These are phyloP conservation scores for Gerris buenoi DNA, from an alignment of 1,140 invertebrate species.

Conservation along the genomic window DNA sequence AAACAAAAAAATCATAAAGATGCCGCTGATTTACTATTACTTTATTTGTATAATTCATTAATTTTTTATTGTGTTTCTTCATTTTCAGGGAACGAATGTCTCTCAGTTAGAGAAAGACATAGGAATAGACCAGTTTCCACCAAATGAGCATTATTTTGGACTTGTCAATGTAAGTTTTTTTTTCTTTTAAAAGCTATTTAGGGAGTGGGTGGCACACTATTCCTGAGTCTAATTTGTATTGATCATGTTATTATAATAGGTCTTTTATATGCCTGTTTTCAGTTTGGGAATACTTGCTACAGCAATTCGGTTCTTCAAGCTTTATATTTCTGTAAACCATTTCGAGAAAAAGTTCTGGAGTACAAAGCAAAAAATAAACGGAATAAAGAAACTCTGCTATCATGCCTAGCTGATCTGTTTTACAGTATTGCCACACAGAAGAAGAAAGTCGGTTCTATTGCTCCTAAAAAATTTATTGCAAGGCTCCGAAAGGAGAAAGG, in stretches of 20 bases:
- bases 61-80: background rate
- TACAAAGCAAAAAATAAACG: conserved; percentile 96
- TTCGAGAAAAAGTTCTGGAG: conserved; percentile 94
- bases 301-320: conserved; percentile 99
- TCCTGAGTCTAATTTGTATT: too few species aligned
- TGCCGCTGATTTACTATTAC: too few species aligned
- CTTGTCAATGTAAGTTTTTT: conserved; percentile 79
- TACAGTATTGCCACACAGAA: conserved; percentile 98
- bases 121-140: conserved; percentile 89
- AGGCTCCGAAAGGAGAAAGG: conserved; percentile 96
- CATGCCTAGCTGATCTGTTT: conserved; percentile 95
- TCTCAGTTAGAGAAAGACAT: conserved; percentile 96
- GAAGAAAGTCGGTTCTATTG: conserved; percentile 97
- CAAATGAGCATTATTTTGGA: conserved; percentile 97
- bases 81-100: conserved; percentile 82
- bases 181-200: too few species aligned
- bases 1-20: too few species aligned
- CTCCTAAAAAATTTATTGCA: conserved; percentile 98
- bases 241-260: too few species aligned
- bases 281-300: conserved; percentile 99
- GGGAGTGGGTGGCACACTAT: too few species aligned
- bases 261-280: conserved; percentile 32
- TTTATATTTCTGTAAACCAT: conserved; percentile 96
- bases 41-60: too few species aligned
- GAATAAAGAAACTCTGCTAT: conserved; percentile 93